These are phyloP conservation scores for Germaria angustata DNA, from an alignment of 2,888 invertebrate species.

Conservation along the genomic window DNA sequence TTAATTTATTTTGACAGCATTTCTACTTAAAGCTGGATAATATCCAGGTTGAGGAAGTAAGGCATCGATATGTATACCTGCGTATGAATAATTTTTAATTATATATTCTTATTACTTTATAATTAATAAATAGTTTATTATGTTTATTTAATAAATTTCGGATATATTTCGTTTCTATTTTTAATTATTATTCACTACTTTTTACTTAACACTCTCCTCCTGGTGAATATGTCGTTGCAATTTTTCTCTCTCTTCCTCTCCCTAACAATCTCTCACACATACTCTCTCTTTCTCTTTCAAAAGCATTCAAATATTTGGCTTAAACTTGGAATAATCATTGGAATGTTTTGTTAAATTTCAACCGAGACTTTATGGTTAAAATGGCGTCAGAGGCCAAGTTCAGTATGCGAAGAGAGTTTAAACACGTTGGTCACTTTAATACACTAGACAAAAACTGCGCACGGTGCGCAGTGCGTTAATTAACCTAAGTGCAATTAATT, in stretches of 20 bases:
- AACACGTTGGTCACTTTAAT: constrained; percentile 70
- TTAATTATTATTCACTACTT: no score
- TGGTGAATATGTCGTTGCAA: no score
- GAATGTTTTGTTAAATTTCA: constrained; percentile 58
- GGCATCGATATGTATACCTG: no score
- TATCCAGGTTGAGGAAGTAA: no score
- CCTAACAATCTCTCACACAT: no score
- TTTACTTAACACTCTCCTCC: no score
- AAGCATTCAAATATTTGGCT: constrained; percentile 33
- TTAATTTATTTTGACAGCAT: not conserved
- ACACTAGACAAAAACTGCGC: constrained; percentile 71
- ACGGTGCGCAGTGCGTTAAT: constrained; percentile 72
- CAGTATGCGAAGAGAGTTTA: constrained; percentile 79
- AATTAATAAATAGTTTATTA: not conserved
- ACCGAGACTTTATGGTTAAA: constrained; percentile 73
- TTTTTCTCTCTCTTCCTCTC: no score
- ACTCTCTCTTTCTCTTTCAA: constrained; percentile 56
- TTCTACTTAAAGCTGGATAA: not conserved
- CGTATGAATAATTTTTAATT: no score
- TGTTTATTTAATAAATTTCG: no score
- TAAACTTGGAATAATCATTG: constrained; percentile 60
- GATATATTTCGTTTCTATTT: no score
- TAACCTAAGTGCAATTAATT: constrained; percentile 42
- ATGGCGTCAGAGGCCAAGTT: constrained; percentile 79
- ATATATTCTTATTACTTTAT: not conserved